These are phyloP conservation scores for Triplophysa siluroides DNA, from an alignment of 2,113 vertebrate genomes.

Conservation along the genomic window DNA sequence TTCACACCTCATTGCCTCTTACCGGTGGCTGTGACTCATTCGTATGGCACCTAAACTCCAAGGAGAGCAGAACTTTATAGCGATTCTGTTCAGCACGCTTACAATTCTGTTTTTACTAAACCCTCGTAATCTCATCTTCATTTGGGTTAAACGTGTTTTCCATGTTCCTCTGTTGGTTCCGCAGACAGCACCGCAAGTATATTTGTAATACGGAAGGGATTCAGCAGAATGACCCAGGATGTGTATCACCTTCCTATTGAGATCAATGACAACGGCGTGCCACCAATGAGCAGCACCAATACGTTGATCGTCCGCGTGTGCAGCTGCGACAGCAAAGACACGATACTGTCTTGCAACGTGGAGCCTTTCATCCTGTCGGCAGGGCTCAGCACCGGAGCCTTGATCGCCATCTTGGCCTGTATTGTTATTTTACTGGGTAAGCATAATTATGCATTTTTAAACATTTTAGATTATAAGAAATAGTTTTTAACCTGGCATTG, in stretches of 20 bases:
- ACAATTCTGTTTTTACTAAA: neutral
- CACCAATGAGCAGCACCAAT: constrained; percentile 89
- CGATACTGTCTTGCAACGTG: constrained; percentile 86
- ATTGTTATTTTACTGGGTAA: constrained; percentile 94
- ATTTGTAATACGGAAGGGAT: constrained; percentile 82
- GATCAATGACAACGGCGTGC: constrained; percentile 88
- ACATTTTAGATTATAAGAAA: neutral
- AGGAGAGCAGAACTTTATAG: constrained; percentile 5
- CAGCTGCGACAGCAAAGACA: constrained; percentile 83
- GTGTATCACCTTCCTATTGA: constrained; percentile 89
- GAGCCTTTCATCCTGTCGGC: constrained; percentile 88
- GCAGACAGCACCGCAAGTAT: constrained; percentile 89
- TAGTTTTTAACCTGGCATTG: neutral
- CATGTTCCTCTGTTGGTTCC: constrained; percentile 13
- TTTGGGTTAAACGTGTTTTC: neutral
- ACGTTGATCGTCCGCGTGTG: constrained; percentile 93
- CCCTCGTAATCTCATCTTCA: neutral
- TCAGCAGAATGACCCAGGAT: constrained; percentile 89
- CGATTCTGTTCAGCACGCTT: constrained; percentile 7
- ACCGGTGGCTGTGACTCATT: neutral
- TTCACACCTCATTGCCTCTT: constrained; percentile 53
- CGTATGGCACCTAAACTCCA: neutral
- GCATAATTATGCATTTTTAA: constrained; percentile 23
- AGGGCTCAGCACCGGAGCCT: constrained; percentile 90
- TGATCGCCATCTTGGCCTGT: constrained; percentile 94